Evolutionary conservation across 2,888 invertebrate genomes (phyloP), one percentile per base, ranked within the genome.

Genomic region (Micoletzkya japonica): DNA sequence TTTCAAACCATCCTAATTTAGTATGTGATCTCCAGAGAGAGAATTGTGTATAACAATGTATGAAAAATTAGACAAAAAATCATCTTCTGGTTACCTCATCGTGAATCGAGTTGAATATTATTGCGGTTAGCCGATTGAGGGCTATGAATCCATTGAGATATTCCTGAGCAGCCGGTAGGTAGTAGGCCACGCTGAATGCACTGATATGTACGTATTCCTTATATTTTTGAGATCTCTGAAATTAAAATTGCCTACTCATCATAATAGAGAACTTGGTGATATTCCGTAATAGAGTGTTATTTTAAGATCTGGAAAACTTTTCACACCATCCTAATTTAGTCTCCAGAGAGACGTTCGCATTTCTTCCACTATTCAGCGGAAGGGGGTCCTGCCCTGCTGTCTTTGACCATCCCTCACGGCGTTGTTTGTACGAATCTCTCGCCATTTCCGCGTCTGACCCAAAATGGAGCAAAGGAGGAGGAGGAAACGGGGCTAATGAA

Each of bases 111-210:
- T 54, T 66, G 37, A 66, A 54, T 28, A 66, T 54, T 3, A 66
- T 66, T 4, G 64, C 64, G 1, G 64, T 66, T 28, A 66, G 36
- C 36, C 64, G 52, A 28, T 66, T 66, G 26, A 66, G 54, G 4
- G 64, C 64, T 17, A 66, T 54, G 54, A 66, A 66, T 7, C 30
- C 39, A 32, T 66, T 66, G 64, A 66, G 64, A 54, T 66, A 66
- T 30, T 66, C 64, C 20, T 66, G 64, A 28, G 64, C 64, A 1
- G 64, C 64, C 1, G 64, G 64, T 20, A 66, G 14, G 20, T 54
- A 66, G 20, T 66, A 66, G 54, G 54, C 54, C 50, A 59, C 59
- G 2, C 59, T 59, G 59, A 17, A 37, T n/a, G n/a, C n/a, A n/a
- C n/a, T n/a, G n/a, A n/a, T n/a, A n/a, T n/a, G n/a, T n/a, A n/a